phyloP scores from a whole-genome alignment of 1,140 invertebrate species.

The Druon quercuslanigerum region DNA sequence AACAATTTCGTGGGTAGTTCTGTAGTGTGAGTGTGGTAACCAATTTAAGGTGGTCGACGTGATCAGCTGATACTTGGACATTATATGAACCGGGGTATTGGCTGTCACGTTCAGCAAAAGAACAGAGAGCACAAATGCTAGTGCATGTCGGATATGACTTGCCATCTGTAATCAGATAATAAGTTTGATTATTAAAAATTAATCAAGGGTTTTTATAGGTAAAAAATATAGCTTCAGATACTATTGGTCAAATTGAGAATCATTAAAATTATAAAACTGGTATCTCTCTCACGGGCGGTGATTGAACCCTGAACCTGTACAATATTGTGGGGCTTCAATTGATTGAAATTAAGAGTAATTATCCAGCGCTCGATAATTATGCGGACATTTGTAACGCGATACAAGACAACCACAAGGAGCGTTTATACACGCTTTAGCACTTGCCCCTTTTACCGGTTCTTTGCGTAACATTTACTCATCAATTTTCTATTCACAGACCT shows the following conservation, averaged over 20 bases:
- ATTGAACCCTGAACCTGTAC: slow-evolving; percentile 34
- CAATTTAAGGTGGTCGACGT: slow-evolving; percentile 79
- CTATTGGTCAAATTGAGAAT: neutral
- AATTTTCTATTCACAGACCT: neutral
- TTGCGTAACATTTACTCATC: neutral
- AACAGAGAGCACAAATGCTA: slow-evolving; percentile 50
- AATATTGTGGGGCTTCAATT: slow-evolving; percentile 45
- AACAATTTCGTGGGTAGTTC: slow-evolving; percentile 71
- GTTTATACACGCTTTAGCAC: slow-evolving; percentile 1
- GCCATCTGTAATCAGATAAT: slow-evolving; percentile 64
- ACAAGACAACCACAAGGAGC: no score
- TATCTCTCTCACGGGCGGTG: slow-evolving; percentile 33
- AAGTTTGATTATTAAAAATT: neutral
- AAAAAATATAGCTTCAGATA: neutral
- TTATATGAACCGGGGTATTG: slow-evolving; percentile 73
- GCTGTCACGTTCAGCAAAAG: slow-evolving; percentile 56
- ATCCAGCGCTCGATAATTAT: slow-evolving; percentile 37
- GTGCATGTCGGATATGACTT: slow-evolving; percentile 47
- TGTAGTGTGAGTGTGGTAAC: slow-evolving; percentile 73
- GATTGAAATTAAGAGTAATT: slow-evolving; percentile 58
- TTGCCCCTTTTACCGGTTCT: neutral
- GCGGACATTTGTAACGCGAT: slow-evolving; percentile 39
- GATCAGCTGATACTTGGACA: slow-evolving; percentile 68
- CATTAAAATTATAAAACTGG: slow-evolving; percentile 1
- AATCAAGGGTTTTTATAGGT: neutral